These are phyloP conservation scores for Drosophila bocki DNA, from an alignment of 1,140 invertebrate species.

Conservation along the genomic window DNA sequence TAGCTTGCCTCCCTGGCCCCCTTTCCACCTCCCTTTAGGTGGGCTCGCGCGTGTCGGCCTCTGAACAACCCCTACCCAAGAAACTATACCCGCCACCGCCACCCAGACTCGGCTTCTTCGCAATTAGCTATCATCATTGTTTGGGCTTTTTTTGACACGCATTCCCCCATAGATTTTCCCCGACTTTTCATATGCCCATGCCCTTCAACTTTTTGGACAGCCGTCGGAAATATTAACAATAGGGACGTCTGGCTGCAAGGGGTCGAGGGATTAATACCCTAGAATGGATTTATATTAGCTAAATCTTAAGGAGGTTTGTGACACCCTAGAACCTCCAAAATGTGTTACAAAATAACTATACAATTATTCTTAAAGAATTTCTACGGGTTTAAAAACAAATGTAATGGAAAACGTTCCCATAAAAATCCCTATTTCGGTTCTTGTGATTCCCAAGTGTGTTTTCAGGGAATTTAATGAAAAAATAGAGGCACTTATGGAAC, in stretches of 20 bases:
- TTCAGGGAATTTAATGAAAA: too few relatives aligned
- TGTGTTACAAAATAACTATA: neutral
- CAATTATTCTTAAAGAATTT: neutral
- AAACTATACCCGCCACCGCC: neutral
- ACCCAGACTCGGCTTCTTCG: conserved; percentile 24
- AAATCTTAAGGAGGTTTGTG: neutral
- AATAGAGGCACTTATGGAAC: too few relatives aligned
- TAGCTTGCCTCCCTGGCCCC: conserved; percentile 2
- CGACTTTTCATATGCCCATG: conserved; percentile 1
- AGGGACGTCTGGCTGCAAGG: neutral
- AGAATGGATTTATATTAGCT: neutral
- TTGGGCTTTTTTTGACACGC: conserved; percentile 2
- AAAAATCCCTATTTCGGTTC: neutral
- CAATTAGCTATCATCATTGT: conserved; percentile 37
- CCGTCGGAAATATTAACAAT: conserved; percentile 9
- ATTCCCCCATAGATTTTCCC: neutral
- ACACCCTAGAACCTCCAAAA: neutral
- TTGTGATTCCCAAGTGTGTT: neutral
- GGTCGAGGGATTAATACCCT: conserved; percentile 15
- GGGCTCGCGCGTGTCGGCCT: conserved; percentile 36
- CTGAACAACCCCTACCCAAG: conserved; percentile 21
- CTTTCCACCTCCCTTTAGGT: neutral
- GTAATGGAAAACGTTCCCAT: neutral
- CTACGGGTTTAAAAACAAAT: neutral
- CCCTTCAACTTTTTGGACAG: conserved; percentile 12